Evolutionary conservation across 2,888 invertebrate species (phyloP).

Genomic region (Tiphia femorata): DNA sequence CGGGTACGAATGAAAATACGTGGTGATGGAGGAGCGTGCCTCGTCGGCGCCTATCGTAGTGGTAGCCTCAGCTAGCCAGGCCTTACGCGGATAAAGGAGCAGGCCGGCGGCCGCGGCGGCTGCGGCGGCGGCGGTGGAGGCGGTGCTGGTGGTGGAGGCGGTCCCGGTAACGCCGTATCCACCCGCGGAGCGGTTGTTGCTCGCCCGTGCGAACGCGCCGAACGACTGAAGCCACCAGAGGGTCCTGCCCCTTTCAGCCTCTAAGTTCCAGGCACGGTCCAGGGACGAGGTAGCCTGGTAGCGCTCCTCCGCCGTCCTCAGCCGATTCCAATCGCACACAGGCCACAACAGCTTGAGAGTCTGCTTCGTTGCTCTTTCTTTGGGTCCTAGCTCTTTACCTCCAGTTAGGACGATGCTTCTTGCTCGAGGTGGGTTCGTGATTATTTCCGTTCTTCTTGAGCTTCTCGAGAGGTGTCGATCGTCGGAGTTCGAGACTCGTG

Average conservation of each 20-base stretch:
- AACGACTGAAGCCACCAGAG: constrained; percentile 39
- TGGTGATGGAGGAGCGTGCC: constrained; percentile 64
- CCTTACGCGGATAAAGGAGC: constrained; percentile 42
- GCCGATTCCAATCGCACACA: constrained; percentile 27
- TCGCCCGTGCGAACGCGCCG: too few relatives aligned
- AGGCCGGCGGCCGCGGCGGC: constrained; percentile 24
- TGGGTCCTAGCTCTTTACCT: constrained; percentile 4
- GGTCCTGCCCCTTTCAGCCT: constrained; percentile 30
- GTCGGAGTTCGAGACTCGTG: too few relatives aligned
- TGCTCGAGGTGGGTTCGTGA: not conserved
- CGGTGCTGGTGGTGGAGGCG: not conserved
- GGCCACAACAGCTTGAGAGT: constrained; percentile 63
- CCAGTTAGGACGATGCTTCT: constrained; percentile 20
- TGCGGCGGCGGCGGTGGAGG: constrained; percentile 13
- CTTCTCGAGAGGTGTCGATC: too few relatives aligned
- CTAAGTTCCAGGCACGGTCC: constrained; percentile 34
- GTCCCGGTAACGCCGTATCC: not conserved
- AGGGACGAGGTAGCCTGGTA: constrained; percentile 21
- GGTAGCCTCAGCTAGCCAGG: constrained; percentile 41
- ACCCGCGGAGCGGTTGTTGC: too few relatives aligned
- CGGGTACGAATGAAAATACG: constrained; percentile 69
- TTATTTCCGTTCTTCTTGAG: not conserved
- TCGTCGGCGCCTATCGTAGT: constrained; percentile 53
- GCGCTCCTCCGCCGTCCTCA: constrained; percentile 38
- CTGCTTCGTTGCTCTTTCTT: constrained; percentile 6